Evolutionary conservation across 2,888 invertebrate genomes (phyloP).

Genomic region (Nebria brevicollis): DNA sequence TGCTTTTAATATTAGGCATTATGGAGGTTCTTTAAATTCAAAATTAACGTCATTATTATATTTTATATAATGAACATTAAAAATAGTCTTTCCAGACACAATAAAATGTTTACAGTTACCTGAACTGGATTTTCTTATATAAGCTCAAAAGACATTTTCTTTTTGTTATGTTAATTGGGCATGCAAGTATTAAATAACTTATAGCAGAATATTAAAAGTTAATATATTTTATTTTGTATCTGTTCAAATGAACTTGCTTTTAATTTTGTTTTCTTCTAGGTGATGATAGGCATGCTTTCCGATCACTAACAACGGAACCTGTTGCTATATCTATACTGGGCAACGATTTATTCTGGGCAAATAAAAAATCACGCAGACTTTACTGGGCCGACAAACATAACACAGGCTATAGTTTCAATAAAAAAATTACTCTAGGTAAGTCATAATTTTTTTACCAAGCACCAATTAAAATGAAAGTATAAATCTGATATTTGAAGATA

Average conservation of each 20-base stretch:
- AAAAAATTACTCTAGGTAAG: constrained; percentile 61
- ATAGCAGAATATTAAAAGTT: not conserved
- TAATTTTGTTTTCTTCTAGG: constrained; percentile 53
- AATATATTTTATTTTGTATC: not conserved
- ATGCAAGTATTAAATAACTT: too few species aligned
- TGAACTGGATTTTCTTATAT: too few species aligned
- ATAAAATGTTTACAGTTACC: too few species aligned
- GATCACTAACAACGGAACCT: constrained; percentile 61
- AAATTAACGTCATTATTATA: too few species aligned
- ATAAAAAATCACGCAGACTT: constrained; percentile 66
- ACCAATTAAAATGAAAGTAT: too few species aligned
- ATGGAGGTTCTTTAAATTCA: too few species aligned
- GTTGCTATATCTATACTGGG: constrained; percentile 70
- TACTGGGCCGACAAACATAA: constrained; percentile 70
- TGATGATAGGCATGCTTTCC: constrained; percentile 60
- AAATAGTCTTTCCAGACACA: too few species aligned
- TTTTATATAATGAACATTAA: too few species aligned
- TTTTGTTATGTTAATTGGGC: not conserved
- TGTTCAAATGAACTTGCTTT: constrained; percentile 1
- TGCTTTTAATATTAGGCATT: too few species aligned
- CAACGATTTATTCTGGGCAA: constrained; percentile 78
- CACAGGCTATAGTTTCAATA: constrained; percentile 56
- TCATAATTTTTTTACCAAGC: constrained; percentile 9
- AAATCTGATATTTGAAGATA: too few species aligned
- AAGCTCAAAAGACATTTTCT: too few species aligned